Percentiles rank a stretch among this genome's conserved stretches.
These are phyloP conservation scores for Eupithecia tripunctaria DNA, from an alignment of 2,888 invertebrate genomes.

Conservation along the genomic window DNA sequence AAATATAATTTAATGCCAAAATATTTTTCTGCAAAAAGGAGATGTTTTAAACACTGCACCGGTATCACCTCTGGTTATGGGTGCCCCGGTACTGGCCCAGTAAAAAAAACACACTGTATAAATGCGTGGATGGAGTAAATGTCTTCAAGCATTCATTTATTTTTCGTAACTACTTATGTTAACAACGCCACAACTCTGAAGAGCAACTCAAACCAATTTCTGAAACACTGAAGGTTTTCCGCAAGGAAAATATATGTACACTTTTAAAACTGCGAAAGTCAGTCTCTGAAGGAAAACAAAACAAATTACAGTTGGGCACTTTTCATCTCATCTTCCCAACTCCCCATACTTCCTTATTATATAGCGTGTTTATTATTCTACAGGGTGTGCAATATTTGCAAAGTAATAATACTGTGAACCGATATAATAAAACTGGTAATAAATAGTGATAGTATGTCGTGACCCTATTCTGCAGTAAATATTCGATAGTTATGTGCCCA, in stretches of 20 bases:
- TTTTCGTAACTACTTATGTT: background rate
- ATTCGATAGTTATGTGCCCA: conserved; percentile 20
- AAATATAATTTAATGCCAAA: too few relatives aligned
- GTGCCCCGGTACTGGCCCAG: too few relatives aligned
- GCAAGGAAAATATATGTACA: background rate
- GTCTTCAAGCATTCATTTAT: too few relatives aligned
- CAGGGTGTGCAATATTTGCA: conserved; percentile 13
- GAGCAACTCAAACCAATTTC: background rate
- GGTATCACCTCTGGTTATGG: too few relatives aligned
- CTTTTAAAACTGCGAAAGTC: background rate
- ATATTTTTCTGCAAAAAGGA: too few relatives aligned
- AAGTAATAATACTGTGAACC: conserved; percentile 28
- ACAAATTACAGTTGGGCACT: background rate
- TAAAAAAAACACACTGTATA: too few relatives aligned
- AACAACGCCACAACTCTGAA: background rate
- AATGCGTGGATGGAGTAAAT: too few relatives aligned
- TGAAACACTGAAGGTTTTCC: background rate
- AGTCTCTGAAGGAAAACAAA: background rate
- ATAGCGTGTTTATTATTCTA: conserved; percentile 4
- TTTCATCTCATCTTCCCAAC: background rate
- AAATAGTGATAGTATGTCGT: conserved; percentile 16
- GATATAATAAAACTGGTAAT: conserved; percentile 28
- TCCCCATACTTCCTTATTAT: conserved; percentile 3
- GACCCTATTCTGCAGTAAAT: conserved; percentile 31
- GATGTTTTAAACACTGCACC: too few relatives aligned